Base-by-base conservation (phyloP, 2,113 vertebrate genomes). In the Hylia prasina region DNA sequence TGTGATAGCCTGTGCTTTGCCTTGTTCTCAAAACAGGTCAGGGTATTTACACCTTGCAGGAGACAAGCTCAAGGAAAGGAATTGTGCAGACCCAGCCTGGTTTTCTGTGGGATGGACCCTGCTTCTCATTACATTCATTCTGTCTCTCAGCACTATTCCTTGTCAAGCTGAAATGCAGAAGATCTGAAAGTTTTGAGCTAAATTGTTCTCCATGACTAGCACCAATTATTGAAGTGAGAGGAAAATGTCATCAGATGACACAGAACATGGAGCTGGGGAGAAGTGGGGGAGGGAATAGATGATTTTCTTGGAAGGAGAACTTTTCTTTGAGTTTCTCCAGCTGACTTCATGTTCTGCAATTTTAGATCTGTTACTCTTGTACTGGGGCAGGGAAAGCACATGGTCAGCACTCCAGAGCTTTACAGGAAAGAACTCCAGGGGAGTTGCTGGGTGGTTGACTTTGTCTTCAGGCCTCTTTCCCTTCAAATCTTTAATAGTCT, bases 121-220 rank as follows among this genome's bases (percentile, higher is more conserved):
- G 0, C 39, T 70, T 31, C 7, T 87, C 0, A 0, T 66, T 5
- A 2, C 39, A 1, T 16, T 69, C 4, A 0, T 69, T 28, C 60
- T 73, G 27, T 40, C 47, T 81, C 20, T 70, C 44, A 64, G 76
- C n/a, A 9, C 25, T 48, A 0, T 13, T 81, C 63, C 63, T 75
- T 64, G 71, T 85, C 82, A 94, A 40, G 50, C 33, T 78, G 61
- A 33, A 75, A 85, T 9, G 14, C 2, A 13, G 9, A 79, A 47
- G 27, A 54, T 54, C 21, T 42, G 30, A 47, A 82, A 80, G 16
- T 30, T 82, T 92, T 68, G 75, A 88, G 70, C 11, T 85, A 17
- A 85, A 71, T 85, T 71, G 48, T 71, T 88, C 78, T 70, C 69
- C 56, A 51, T 87, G 56, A 60, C 42, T 57, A 44, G 44, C 39